phyloP scores from a whole-genome alignment of 1,140 invertebrate genomes.

The Limonius californicus region DNA sequence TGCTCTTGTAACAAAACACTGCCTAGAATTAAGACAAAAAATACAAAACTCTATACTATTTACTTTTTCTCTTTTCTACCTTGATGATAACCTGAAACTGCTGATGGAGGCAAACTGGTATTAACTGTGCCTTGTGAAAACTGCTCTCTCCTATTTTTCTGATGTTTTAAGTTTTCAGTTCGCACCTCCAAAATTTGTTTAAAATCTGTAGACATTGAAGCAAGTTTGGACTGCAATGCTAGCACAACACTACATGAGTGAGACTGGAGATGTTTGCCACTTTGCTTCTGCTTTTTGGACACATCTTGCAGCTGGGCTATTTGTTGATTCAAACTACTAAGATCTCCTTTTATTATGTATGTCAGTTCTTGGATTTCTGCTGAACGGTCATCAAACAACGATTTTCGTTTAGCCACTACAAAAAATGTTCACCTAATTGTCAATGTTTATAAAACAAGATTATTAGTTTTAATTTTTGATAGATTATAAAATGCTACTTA shows the following conservation, averaged over 20 bases:
- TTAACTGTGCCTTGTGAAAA: constrained; percentile 78
- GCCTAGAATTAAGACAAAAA: constrained; percentile 26
- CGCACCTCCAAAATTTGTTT: constrained; percentile 89
- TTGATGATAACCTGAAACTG: constrained; percentile 51
- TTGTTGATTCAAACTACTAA: constrained; percentile 92
- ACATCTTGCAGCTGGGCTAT: constrained; percentile 84
- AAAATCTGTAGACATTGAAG: constrained; percentile 95
- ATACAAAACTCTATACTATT: not conserved
- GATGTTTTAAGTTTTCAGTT: constrained; percentile 92
- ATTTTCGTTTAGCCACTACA: constrained; percentile 94
- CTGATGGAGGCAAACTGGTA: constrained; percentile 68
- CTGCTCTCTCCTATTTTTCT: constrained; percentile 89
- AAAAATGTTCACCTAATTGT: constrained; percentile 33
- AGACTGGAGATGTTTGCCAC: constrained; percentile 80
- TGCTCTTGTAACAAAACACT: constrained; percentile 57
- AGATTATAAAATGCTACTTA: too few relatives aligned
- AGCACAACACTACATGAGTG: constrained; percentile 96
- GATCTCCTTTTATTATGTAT: constrained; percentile 96
- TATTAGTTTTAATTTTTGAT: not conserved
- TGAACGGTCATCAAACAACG: constrained; percentile 93
- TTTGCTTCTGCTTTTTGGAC: constrained; percentile 65
- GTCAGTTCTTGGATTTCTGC: constrained; percentile 96
- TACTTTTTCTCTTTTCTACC: too few relatives aligned
- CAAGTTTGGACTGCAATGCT: constrained; percentile 90
- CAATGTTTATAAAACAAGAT: not conserved